Evolutionary conservation across 30 jellyfish, hydroid and myxozoan species (phyloP).

Genomic region (Nemopilema nomurai): DNA sequence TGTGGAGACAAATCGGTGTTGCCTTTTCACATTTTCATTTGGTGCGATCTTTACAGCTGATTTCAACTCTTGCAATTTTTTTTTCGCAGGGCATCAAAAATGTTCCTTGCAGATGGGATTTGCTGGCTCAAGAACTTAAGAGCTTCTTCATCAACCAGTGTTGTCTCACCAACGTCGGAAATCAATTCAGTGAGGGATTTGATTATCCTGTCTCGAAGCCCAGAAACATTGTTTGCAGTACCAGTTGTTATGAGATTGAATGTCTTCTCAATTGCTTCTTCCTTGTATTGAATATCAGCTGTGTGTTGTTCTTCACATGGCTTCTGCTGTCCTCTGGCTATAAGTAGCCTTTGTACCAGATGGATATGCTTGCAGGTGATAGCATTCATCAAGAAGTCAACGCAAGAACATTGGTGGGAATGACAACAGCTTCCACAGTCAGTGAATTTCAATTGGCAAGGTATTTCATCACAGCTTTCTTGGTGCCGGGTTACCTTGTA

Average conservation of each 20-base stretch:
- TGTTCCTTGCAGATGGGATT: slow-evolving; percentile 20
- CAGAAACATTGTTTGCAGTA: slow-evolving; percentile 8
- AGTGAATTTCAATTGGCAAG: slow-evolving; percentile 10
- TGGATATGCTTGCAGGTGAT: slow-evolving; percentile 45
- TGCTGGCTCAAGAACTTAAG: slow-evolving; percentile 1
- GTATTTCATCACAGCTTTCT: slow-evolving; percentile 1
- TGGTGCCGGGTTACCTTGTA: slow-evolving; percentile 17
- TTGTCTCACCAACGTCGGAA: slow-evolving; percentile 17
- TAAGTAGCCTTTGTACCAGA: slow-evolving; percentile 18
- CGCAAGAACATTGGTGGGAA: slow-evolving; percentile 5
- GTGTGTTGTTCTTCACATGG: slow-evolving; percentile 18
- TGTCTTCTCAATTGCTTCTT: no score
- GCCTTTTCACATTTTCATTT: slow-evolving; percentile 23
- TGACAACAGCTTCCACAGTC: slow-evolving; percentile 23
- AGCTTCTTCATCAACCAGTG: slow-evolving; percentile 18
- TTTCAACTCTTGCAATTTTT: slow-evolving; percentile 13
- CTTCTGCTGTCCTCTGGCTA: slow-evolving; percentile 13
- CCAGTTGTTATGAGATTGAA: slow-evolving; percentile 17
- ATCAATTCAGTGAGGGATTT: slow-evolving; percentile 19
- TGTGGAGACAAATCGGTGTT: slow-evolving; percentile 18
- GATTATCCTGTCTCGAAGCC: slow-evolving; percentile 15
- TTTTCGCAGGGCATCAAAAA: slow-evolving; percentile 21
- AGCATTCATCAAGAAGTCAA: slow-evolving; percentile 17
- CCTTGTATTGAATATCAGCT: slow-evolving; percentile 7
- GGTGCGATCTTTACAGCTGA: slow-evolving; percentile 13